Percentiles rank a stretch among this genome's conserved stretches.
Evolutionary conservation across 92 coral and sea anemone genomes (phyloP).

Genomic region (Palythoa grandis): DNA sequence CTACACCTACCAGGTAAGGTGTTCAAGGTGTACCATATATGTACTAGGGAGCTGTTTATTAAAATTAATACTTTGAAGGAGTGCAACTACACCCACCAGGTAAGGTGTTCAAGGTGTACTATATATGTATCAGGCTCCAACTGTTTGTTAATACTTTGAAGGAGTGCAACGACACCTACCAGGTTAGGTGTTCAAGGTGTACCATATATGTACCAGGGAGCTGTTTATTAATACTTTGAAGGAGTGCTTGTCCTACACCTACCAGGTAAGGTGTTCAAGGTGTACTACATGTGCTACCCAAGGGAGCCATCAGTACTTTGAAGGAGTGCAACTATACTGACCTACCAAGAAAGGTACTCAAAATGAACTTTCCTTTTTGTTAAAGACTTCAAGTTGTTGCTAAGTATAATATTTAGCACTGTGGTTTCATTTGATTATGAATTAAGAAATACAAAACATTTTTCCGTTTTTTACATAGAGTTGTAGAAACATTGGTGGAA

Average conservation of each 20-base stretch:
- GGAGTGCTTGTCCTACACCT: constrained; percentile 60
- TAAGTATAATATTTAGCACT: background rate
- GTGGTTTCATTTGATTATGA: too few species aligned
- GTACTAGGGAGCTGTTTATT: constrained; percentile 62
- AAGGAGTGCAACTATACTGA: constrained; percentile 53
- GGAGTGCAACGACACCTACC: constrained; percentile 64
- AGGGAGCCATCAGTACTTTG: constrained; percentile 68
- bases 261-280: constrained; percentile 60
- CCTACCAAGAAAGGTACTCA: constrained; percentile 67
- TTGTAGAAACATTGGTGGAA: too few species aligned
- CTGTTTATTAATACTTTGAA: constrained; percentile 64
- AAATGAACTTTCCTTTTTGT: constrained; percentile 17
- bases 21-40: background rate
- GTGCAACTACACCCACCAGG: constrained; percentile 77
- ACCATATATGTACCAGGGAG: constrained; percentile 39
- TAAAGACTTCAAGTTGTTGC: background rate
- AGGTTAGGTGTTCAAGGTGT: constrained; percentile 55
- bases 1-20: constrained; percentile 75
- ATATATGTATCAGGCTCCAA: constrained; percentile 20
- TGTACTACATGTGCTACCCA: background rate
- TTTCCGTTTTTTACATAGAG: too few species aligned
- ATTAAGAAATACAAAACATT: too few species aligned
- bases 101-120: constrained; percentile 15
- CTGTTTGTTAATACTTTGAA: constrained; percentile 62
- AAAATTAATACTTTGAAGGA: constrained; percentile 58